Conservation (phyloP, 2,797 vertebrate genomes). For the Choloepus didactylus region DNA sequence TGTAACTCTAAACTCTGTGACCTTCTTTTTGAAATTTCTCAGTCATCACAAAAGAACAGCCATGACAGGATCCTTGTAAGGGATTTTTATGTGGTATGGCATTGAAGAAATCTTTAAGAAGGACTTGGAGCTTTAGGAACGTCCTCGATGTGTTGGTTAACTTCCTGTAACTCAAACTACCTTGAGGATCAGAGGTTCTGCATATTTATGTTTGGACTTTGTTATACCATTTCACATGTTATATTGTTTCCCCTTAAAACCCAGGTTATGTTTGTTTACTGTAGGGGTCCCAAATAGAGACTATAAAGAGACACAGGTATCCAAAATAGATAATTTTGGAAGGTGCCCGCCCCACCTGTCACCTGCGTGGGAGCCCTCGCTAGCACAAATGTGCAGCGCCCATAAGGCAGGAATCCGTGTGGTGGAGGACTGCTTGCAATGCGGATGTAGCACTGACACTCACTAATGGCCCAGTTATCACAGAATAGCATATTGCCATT, state of each 20-base stretch:
- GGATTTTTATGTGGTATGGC: neutral
- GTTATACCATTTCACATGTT: slow-evolving; percentile 36
- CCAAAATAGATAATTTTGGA: neutral
- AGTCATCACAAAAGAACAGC: neutral
- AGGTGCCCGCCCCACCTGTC: neutral
- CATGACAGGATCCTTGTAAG: neutral
- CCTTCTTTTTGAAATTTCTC: neutral
- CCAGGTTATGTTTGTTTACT: neutral
- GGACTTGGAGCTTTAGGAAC: slow-evolving; percentile 23
- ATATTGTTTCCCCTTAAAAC: neutral
- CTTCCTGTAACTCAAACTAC: neutral
- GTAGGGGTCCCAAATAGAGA: neutral
- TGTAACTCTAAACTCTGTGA: neutral
- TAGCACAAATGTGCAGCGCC: neutral
- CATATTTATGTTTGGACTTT: neutral
- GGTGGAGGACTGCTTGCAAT: slow-evolving; percentile 55
- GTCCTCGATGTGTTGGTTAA: neutral
- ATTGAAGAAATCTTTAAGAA: slow-evolving; percentile 39
- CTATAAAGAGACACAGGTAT: neutral
- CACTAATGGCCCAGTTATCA: slow-evolving; percentile 77
- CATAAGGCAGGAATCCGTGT: neutral
- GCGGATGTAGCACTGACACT: slow-evolving; percentile 9
- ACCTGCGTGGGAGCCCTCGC: neutral
- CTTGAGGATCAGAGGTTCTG: neutral
- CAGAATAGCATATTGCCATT: slow-evolving; percentile 79